These are phyloP conservation scores for Calameuta pallipes DNA, from an alignment of 2,888 invertebrate genomes.

Conservation along the genomic window DNA sequence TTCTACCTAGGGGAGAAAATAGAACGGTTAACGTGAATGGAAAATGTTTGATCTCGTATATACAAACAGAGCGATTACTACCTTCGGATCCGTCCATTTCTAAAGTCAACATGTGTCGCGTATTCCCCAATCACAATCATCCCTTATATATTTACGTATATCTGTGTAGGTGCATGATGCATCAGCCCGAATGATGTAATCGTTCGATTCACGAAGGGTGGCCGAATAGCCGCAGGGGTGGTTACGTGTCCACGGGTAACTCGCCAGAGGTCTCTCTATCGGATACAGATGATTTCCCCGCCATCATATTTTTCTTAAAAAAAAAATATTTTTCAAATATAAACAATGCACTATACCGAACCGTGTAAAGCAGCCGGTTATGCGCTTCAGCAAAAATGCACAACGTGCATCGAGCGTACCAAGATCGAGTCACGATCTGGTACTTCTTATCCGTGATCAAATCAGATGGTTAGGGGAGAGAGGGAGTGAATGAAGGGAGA, in stretches of 20 bases:
- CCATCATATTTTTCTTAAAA: background rate
- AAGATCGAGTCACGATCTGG: background rate
- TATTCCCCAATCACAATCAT: constrained; percentile 1
- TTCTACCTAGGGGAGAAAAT: background rate
- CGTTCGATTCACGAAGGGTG: constrained; percentile 43
- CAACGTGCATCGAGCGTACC: background rate
- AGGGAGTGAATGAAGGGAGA: background rate
- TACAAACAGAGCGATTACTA: background rate
- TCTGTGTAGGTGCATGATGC: constrained; percentile 39
- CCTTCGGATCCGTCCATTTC: background rate
- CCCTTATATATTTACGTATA: background rate
- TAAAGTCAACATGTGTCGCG: constrained; percentile 2
- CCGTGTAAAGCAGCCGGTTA: background rate
- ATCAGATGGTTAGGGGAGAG: background rate
- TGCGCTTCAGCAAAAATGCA: background rate
- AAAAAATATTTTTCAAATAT: background rate
- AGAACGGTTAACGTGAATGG: background rate
- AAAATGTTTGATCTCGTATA: background rate
- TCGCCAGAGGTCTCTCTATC: background rate
- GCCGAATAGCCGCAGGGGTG: constrained; percentile 35
- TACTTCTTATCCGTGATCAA: background rate
- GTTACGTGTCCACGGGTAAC: background rate
- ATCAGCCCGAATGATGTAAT: constrained; percentile 50
- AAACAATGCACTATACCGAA: background rate
- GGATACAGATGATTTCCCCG: background rate